Percentiles rank a stretch among this genome's conserved stretches.
These are phyloP conservation scores for Falco concolor DNA, from an alignment of 2,797 vertebrate species.

Conservation along the genomic window DNA sequence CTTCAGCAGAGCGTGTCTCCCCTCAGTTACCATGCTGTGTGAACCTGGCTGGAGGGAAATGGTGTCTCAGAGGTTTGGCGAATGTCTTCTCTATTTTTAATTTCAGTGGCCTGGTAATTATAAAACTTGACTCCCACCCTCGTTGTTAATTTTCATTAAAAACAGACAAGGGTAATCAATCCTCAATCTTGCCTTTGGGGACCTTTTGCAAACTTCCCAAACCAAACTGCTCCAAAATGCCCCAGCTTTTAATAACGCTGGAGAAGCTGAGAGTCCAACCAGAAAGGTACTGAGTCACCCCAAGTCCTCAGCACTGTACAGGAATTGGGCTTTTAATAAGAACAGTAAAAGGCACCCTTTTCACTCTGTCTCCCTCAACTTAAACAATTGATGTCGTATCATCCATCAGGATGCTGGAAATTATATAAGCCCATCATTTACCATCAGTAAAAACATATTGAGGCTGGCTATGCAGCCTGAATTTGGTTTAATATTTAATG, in stretches of 20 bases:
- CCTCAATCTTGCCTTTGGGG: neutral
- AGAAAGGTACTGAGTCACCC: neutral
- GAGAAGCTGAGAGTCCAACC: neutral
- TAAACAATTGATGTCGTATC: neutral
- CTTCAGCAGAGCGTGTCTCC: neutral
- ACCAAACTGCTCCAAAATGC: neutral
- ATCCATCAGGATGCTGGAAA: slow-evolving; percentile 23
- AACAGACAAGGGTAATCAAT: slow-evolving; percentile 36
- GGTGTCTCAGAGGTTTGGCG: neutral
- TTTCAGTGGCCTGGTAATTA: slow-evolving; percentile 30
- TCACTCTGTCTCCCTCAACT: neutral
- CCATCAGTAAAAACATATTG: slow-evolving; percentile 11
- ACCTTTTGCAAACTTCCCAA: neutral
- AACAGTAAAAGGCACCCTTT: neutral
- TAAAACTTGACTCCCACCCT: neutral
- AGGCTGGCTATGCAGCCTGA: neutral
- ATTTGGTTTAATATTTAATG: slow-evolving; percentile 44
- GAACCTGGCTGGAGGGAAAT: slow-evolving; percentile 14
- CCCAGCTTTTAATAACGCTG: neutral
- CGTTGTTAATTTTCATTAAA: slow-evolving; percentile 48
- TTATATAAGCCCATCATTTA: slow-evolving; percentile 18
- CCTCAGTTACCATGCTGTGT: neutral
- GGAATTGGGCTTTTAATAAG: neutral
- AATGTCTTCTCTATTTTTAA: slow-evolving; percentile 1
- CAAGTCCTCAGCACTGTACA: neutral